Evolutionary conservation across 2,888 invertebrate species (phyloP), one percentile per base, ranked within the genome.

Genomic region (Euproctis similis): DNA sequence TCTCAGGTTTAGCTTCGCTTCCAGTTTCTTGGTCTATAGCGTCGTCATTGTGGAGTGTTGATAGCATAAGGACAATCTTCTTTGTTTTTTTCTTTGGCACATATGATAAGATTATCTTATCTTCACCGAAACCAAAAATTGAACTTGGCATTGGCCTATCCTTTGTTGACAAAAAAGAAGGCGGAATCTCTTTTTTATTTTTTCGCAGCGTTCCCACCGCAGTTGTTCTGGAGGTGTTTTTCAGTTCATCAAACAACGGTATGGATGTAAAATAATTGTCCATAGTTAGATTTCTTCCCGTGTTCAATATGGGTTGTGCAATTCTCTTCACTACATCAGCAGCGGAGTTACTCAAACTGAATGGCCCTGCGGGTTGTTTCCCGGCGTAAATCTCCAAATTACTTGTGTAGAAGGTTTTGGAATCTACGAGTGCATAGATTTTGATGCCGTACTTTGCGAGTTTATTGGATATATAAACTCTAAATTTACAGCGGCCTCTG

Each of bases 381-480:
- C 24, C 24, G 9, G 9, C n/a, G n/a, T 24, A 24, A n/a, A 24
- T 14, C 8, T 24, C 24, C 6, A 24, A 16, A 14, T 24, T 14
- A 2, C 8, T 16, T 2, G 16, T 16, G 8, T 24, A 24, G 8
- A 24, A 24, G n/a, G 8, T 14, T 16, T 14, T 14, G 2, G 24
- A n/a, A 10, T 24, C 24, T 2, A 24, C 24, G 2, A 24, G 8
- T 2, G 24, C 14, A 16, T 8, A 24, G n/a, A 24, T 16, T 16
- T 24, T 24, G 2, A 24, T 24, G n/a, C 14, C 14, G 6, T 24
- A 24, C 9, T 24, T 19, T 7, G 19, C 19, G n/a, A 8, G 19
- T n/a, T 19, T 19, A 19, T n/a, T 19, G 2, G 19, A 3, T 8
- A 19, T 19, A 4, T 19, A 19, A 4, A n/a, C n/a, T 8, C 19